These are phyloP conservation scores for Sebastiscus tertius DNA, from an alignment of 2,797 vertebrate genomes.

Conservation along the genomic window DNA sequence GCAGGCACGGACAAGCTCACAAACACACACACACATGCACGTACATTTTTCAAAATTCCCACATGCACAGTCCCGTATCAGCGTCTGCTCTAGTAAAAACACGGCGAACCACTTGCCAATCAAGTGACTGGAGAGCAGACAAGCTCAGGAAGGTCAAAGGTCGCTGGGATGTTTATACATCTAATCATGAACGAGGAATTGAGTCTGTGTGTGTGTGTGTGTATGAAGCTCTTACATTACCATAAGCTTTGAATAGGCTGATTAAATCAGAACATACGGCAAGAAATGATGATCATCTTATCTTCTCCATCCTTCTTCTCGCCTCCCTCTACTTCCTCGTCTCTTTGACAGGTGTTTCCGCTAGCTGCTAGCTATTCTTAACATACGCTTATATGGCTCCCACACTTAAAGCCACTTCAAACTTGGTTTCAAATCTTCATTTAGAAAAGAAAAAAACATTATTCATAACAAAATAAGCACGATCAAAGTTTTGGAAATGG, in stretches of 20 bases:
- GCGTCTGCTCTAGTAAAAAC: constrained; percentile 24
- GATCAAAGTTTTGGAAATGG: neutral
- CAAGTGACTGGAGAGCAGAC: constrained; percentile 26
- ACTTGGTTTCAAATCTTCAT: neutral
- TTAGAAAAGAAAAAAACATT: neutral
- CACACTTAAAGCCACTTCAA: neutral
- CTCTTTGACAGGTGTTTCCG: neutral
- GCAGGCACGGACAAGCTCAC: constrained; percentile 26
- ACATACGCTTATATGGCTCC: neutral
- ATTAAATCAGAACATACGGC: neutral
- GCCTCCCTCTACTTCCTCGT: neutral
- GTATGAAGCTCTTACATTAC: neutral
- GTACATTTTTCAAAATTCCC: constrained; percentile 8
- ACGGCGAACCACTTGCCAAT: neutral
- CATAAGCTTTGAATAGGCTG: neutral
- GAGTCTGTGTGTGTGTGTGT: constrained; percentile 15
- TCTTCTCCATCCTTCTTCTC: neutral
- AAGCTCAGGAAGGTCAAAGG: constrained; percentile 45
- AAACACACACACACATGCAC: constrained; percentile 17
- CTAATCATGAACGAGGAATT: constrained; percentile 30
- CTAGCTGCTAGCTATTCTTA: neutral
- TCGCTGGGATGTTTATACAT: constrained; percentile 34
- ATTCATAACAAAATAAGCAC: neutral
- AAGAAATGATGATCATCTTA: neutral
- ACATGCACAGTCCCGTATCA: neutral